Percentiles rank a stretch among this genome's conserved stretches.
phyloP scores from a whole-genome alignment of 2,888 invertebrate genomes.

The Spilarctia lutea region DNA sequence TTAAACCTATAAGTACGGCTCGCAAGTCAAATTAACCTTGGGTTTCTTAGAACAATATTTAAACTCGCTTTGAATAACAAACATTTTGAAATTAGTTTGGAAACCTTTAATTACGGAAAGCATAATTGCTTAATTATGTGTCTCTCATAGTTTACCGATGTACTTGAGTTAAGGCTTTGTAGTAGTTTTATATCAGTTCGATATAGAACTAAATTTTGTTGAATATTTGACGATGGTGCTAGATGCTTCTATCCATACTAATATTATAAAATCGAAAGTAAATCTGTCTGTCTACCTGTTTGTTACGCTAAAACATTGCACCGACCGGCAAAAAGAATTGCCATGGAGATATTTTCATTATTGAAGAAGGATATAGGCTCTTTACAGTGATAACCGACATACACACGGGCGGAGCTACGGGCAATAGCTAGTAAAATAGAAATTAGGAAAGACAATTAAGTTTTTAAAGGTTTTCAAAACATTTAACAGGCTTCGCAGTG shows the following conservation, averaged over 20 bases:
- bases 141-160: neutral
- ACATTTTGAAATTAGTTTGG: constrained; percentile 5
- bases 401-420: too few species aligned
- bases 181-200: neutral
- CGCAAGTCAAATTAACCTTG: neutral
- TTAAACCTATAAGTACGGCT: neutral
- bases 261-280: neutral
- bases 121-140: constrained; percentile 5
- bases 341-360: too few species aligned
- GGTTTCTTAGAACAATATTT: neutral
- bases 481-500: too few species aligned
- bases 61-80: constrained; percentile 5
- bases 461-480: too few species aligned
- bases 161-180: neutral
- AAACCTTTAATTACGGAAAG: constrained; percentile 8
- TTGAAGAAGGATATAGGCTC: too few species aligned
- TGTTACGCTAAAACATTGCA: too few species aligned
- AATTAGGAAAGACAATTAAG: too few species aligned
- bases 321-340: too few species aligned
- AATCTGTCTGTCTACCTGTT: too few species aligned
- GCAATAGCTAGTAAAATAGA: too few species aligned
- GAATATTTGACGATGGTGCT: neutral
- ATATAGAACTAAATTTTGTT: neutral
- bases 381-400: too few species aligned
- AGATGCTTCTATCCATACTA: neutral